Base-by-base conservation (phyloP, 37 sponge, comb jelly and placozoan species). In the Ianthella basta region DNA sequence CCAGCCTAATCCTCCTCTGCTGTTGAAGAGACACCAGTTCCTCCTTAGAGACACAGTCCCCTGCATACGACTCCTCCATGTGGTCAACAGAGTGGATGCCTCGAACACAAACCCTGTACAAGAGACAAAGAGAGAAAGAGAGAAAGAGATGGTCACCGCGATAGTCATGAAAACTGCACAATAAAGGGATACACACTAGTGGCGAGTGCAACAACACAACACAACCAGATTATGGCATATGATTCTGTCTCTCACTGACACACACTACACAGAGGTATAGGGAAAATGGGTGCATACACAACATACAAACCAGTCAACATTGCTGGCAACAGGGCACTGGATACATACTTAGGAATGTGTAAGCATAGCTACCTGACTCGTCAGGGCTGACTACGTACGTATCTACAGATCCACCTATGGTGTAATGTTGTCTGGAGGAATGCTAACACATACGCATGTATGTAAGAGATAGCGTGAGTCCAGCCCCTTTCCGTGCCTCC, bases 101-200 rank as follows among this genome's bases (percentile, higher is more conserved):
- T 75, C 78, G 44, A 20, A 75, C 53, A 41, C 78, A 75, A 24
- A 44, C 53, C 78, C 78, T 75, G 25, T 1, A 36, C n/a, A 61
- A 61, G 27, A 61, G 29, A n/a, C 18, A 15, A 10, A 13, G 64
- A 27, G 64, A 13, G 64, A 12, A 57, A 18, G n/a, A n/a, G n/a
- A n/a, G n/a, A n/a, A n/a, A n/a, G n/a, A n/a, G n/a, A n/a, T n/a
- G n/a, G n/a, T n/a, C n/a, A n/a, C n/a, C n/a, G n/a, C n/a, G n/a
- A n/a, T n/a, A n/a, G n/a, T n/a, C n/a, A n/a, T n/a, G n/a, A n/a
- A n/a, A n/a, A n/a, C n/a, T n/a, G n/a, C n/a, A n/a, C n/a, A n/a
- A n/a, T n/a, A n/a, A n/a, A n/a, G n/a, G n/a, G n/a, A n/a, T n/a
- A n/a, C n/a, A n/a, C n/a, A n/a, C n/a, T n/a, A n/a, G n/a, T n/a